phyloP scores from a whole-genome alignment of 92 coral and sea anemone genomes.

The Parazoanthus darwini region DNA sequence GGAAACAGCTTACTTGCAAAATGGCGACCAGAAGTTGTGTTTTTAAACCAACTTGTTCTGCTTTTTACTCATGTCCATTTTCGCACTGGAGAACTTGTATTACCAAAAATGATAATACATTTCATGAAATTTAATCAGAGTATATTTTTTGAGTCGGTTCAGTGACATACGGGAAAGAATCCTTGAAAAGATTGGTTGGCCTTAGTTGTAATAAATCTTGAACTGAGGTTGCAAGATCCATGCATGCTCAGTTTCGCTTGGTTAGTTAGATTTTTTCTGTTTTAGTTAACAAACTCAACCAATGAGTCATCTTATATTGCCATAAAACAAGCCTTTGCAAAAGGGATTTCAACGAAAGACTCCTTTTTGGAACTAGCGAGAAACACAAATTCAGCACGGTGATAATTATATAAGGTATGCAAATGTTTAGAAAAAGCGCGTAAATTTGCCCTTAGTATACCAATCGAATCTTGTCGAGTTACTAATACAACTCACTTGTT shows the following conservation, averaged over 20 bases:
- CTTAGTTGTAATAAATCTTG: constrained; percentile 3
- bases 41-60: constrained; percentile 5
- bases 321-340: neutral
- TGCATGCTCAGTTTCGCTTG: neutral
- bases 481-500: too few species aligned
- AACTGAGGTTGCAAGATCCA: constrained; percentile 10
- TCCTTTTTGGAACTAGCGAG: constrained; percentile 16
- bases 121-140: neutral
- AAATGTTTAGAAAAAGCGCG: too few species aligned
- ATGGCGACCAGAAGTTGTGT: too few species aligned
- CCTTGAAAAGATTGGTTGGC: neutral
- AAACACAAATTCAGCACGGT: constrained; percentile 10
- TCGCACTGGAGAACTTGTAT: neutral
- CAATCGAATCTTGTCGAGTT: too few species aligned
- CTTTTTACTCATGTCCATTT: neutral
- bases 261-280: too few species aligned
- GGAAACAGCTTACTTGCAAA: constrained; percentile 15
- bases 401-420: neutral
- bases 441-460: too few species aligned
- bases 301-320: too few species aligned
- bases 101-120: neutral
- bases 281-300: too few species aligned
- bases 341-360: neutral
- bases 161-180: too few species aligned
- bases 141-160: too few species aligned